Conservation (phyloP, 2,797 vertebrate genomes). For the Pseudopleuronectes americanus region DNA sequence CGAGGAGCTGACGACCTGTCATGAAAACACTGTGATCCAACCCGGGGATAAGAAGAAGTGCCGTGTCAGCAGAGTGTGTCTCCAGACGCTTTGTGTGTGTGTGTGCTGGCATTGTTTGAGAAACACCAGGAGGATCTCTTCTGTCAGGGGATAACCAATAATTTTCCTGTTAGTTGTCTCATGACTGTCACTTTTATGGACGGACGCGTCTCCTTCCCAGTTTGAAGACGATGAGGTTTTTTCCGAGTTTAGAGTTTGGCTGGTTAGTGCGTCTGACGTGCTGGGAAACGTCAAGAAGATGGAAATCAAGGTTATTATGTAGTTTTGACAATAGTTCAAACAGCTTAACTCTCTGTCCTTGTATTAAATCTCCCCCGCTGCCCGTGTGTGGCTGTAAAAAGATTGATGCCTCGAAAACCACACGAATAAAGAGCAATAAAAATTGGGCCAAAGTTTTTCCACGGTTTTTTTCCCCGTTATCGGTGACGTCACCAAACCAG, state of each 20-base stretch:
- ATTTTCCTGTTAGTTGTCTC: slow-evolving; percentile 63
- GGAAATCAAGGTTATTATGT: slow-evolving; percentile 10
- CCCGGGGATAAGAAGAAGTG: slow-evolving; percentile 37
- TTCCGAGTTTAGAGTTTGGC: slow-evolving; percentile 57
- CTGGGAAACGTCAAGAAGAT: slow-evolving; percentile 51
- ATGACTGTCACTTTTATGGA: slow-evolving; percentile 61
- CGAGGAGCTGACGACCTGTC: slow-evolving; percentile 44
- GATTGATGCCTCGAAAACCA: slow-evolving; percentile 19
- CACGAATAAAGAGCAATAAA: slow-evolving; percentile 6
- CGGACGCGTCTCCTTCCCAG: slow-evolving; percentile 51
- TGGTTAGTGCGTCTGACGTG: slow-evolving; percentile 29
- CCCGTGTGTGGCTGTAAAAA: slow-evolving; percentile 5
- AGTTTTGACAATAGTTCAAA: slow-evolving; percentile 25
- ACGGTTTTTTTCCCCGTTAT: slow-evolving; percentile 3
- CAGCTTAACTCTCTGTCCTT: slow-evolving; percentile 4
- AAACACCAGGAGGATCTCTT: slow-evolving; percentile 53
- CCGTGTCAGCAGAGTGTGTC: slow-evolving; percentile 43
- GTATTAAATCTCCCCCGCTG: slow-evolving; percentile 1
- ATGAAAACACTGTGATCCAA: slow-evolving; percentile 35
- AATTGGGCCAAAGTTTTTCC: slow-evolving; percentile 22
- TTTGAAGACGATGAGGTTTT: slow-evolving; percentile 54
- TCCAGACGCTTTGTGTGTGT: slow-evolving; percentile 60
- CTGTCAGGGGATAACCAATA: slow-evolving; percentile 61
- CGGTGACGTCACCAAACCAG: neutral
- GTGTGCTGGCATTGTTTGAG: slow-evolving; percentile 53